These are phyloP conservation scores for Mixornis gularis DNA, from an alignment of 2,113 vertebrate species.

Conservation along the genomic window DNA sequence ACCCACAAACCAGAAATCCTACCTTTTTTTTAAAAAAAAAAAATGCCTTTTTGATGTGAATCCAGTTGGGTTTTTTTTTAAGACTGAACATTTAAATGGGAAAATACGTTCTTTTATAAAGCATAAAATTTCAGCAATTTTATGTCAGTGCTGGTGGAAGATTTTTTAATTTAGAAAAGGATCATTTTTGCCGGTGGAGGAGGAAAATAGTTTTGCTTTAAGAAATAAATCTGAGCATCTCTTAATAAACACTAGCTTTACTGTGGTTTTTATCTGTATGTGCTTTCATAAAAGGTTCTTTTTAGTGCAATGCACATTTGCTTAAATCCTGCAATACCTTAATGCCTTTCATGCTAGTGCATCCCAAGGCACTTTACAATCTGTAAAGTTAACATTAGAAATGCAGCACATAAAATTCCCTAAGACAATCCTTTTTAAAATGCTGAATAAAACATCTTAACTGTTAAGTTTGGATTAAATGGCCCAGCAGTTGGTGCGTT, in stretches of 20 bases:
- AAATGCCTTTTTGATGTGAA: neutral
- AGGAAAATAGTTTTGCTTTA: constrained; percentile 21
- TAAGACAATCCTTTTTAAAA: constrained; percentile 55
- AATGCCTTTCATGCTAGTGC: constrained; percentile 48
- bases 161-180: neutral
- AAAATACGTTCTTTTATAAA: neutral
- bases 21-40: neutral
- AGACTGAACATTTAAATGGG: neutral
- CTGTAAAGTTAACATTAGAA: constrained; percentile 60
- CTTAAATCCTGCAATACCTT: constrained; percentile 50
- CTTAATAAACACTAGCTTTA: constrained; percentile 44
- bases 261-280: constrained; percentile 24
- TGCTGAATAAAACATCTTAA: constrained; percentile 62
- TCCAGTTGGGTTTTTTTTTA: neutral
- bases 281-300: constrained; percentile 47
- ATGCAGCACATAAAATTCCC: constrained; percentile 50
- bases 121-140: neutral
- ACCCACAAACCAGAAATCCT: neutral
- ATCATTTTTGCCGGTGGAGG: neutral
- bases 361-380: constrained; percentile 60
- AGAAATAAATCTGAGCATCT: constrained; percentile 41
- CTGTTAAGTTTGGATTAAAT: constrained; percentile 63
- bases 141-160: neutral
- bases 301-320: constrained; percentile 40
- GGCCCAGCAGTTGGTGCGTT: constrained; percentile 56